A percentile compares a stretch with the other conserved stretches of the same genome.
Evolutionary conservation across 2,113 vertebrate species (phyloP).

Genomic region (Nerophis lumbriciformis): DNA sequence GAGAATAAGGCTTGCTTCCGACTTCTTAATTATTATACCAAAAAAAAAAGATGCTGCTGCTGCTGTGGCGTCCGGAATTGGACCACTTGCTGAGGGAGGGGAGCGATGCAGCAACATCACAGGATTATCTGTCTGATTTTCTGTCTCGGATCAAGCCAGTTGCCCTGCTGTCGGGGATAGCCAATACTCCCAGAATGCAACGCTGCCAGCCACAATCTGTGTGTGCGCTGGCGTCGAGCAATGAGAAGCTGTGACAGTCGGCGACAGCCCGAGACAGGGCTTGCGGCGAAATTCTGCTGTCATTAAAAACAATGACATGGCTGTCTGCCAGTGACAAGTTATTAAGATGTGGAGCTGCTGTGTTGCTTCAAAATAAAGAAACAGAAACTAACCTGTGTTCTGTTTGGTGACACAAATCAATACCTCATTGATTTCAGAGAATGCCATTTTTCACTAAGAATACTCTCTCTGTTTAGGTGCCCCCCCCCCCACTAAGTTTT

Average conservation of each 20-base stretch:
- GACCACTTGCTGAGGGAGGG: slow-evolving; percentile 25
- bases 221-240: slow-evolving; percentile 28
- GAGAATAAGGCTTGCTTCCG: slow-evolving; percentile 48
- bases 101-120: slow-evolving; percentile 41
- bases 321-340: slow-evolving; percentile 5
- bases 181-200: slow-evolving; percentile 66
- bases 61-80: slow-evolving; percentile 4
- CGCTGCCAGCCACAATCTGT: slow-evolving; percentile 50
- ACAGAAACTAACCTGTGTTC: not conserved
- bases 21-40: slow-evolving; percentile 48
- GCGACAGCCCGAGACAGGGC: slow-evolving; percentile 19
- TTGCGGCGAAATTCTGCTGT: slow-evolving; percentile 9
- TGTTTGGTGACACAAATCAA: slow-evolving; percentile 8
- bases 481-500: not conserved
- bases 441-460: slow-evolving; percentile 1
- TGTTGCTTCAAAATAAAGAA: not conserved
- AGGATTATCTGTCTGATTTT: slow-evolving; percentile 64
- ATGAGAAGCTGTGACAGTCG: slow-evolving; percentile 25
- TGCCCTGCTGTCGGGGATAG: slow-evolving; percentile 61
- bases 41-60: not conserved
- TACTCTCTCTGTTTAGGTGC: not conserved
- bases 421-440: slow-evolving; percentile 16
- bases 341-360: not conserved
- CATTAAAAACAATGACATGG: not conserved
- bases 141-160: slow-evolving; percentile 41